Percentiles rank a stretch among this genome's conserved stretches.
These are phyloP conservation scores for Ferrisia virgata DNA, from an alignment of 2,888 invertebrate genomes.

Conservation along the genomic window DNA sequence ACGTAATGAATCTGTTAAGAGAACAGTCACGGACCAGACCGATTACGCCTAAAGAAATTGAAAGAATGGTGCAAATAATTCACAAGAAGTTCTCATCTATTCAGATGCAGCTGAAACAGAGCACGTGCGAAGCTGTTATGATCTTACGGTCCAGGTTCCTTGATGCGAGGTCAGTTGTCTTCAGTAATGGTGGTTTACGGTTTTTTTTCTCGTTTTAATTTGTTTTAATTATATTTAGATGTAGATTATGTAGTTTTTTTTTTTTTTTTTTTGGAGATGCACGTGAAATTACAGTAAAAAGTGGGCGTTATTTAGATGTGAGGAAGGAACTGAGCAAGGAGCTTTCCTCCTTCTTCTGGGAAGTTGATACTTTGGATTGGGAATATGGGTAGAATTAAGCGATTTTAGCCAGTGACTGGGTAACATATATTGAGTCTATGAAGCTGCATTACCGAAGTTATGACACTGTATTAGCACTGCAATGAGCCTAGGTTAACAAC, in stretches of 20 bases:
- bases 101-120: slow-evolving; percentile 98
- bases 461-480: no score
- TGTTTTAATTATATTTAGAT: background rate
- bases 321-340: no score
- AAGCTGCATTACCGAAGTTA: no score
- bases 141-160: slow-evolving; percentile 83
- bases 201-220: background rate
- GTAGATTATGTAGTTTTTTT: background rate
- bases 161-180: slow-evolving; percentile 63
- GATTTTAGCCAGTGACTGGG: no score
- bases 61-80: slow-evolving; percentile 97
- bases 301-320: no score
- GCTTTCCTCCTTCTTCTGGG: no score
- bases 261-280: background rate
- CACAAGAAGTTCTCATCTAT: slow-evolving; percentile 97
- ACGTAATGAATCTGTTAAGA: slow-evolving; percentile 94
- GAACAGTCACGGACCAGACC: slow-evolving; percentile 97
- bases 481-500: no score
- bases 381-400: no score
- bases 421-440: no score
- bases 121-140: slow-evolving; percentile 99
- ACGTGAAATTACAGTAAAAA: no score
- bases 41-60: slow-evolving; percentile 98
- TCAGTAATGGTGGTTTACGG: background rate
- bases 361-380: no score